Conservation (phyloP, 2,888 invertebrate species). For the Linnaemya tessellans region DNA sequence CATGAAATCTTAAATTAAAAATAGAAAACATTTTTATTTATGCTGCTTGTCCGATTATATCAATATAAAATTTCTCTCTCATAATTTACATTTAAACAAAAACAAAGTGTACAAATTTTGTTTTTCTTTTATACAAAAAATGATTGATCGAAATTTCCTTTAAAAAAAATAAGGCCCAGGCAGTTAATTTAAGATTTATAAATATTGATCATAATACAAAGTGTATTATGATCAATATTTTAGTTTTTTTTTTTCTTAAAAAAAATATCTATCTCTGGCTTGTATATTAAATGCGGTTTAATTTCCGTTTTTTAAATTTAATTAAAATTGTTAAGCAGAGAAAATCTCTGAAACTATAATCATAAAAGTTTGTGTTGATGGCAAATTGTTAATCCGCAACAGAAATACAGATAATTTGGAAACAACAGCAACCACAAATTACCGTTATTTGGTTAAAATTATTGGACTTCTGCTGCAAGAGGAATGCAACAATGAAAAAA, state of each 20-base stretch:
- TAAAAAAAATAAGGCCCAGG: no score
- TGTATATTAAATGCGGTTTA: slow-evolving; percentile 50
- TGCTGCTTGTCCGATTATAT: no score
- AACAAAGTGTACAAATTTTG: no score
- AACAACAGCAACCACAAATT: slow-evolving; percentile 42
- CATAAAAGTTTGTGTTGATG: slow-evolving; percentile 36
- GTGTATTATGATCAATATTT: no score
- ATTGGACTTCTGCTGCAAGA: slow-evolving; percentile 37
- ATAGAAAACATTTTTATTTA: no score
- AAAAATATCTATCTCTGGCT: not conserved
- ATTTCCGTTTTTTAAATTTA: slow-evolving; percentile 53
- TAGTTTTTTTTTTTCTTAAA: not conserved
- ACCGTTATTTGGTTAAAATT: slow-evolving; percentile 54
- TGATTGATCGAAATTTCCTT: no score
- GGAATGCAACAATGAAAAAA: not conserved
- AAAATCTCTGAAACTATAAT: slow-evolving; percentile 9
- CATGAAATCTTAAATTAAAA: no score
- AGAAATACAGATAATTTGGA: slow-evolving; percentile 45
- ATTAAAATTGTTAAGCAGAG: slow-evolving; percentile 13
- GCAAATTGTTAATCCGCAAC: slow-evolving; percentile 45
- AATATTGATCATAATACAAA: no score
- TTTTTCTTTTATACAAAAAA: no score
- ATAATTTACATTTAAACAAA: no score
- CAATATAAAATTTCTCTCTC: no score
- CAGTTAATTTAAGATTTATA: no score